phyloP scores from a whole-genome alignment of 2,113 vertebrate species.

The Podarcis raffonei region DNA sequence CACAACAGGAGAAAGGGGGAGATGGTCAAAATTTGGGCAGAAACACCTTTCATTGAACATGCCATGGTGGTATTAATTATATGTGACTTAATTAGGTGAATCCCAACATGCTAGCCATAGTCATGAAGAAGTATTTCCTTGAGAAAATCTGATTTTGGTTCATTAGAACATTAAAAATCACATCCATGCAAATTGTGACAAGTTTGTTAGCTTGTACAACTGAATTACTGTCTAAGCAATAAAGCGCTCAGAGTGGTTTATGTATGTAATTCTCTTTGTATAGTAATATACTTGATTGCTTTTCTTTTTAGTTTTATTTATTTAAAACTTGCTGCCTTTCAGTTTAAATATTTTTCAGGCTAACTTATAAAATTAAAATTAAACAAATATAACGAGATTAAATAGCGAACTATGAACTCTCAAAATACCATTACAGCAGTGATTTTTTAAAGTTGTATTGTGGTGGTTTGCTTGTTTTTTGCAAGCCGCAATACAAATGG shows the following conservation, averaged over 20 bases:
- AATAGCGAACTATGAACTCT: not conserved
- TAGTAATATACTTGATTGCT: not conserved
- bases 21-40: not conserved
- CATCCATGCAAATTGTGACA: not conserved
- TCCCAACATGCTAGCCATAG: not conserved
- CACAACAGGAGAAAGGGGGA: not conserved
- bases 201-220: not conserved
- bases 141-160: not conserved
- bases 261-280: not conserved
- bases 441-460: not conserved
- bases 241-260: not conserved
- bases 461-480: not conserved
- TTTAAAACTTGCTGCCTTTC: not conserved
- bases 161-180: not conserved
- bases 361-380: not conserved
- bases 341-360: not conserved
- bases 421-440: not conserved
- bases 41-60: not conserved
- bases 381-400: not conserved
- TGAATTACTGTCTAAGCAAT: not conserved
- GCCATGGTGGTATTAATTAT: not conserved
- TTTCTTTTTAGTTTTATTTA: not conserved
- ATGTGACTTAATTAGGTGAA: not conserved
- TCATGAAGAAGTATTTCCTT: not conserved
- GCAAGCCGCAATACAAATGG: not conserved